phyloP scores from a whole-genome alignment of 2,888 invertebrate genomes.

The Choristoneura rosaceana region DNA sequence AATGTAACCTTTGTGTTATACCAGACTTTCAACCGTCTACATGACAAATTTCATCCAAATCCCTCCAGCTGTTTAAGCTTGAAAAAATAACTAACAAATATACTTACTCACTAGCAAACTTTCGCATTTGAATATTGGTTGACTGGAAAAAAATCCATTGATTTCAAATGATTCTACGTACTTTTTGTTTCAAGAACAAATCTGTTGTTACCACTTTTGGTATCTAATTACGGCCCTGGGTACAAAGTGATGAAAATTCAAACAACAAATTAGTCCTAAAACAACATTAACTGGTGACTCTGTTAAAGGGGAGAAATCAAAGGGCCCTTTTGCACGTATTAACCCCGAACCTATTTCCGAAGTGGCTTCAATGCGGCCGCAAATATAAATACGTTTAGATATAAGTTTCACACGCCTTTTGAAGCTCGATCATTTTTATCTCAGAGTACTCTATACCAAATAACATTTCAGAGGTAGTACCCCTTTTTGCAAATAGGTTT shows the following conservation, averaged over 20 bases:
- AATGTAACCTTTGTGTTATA: too few species aligned
- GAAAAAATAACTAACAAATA: too few species aligned
- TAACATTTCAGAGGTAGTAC: neutral
- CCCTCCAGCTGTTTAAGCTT: too few species aligned
- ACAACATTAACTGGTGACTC: constrained; percentile 71
- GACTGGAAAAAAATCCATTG: too few species aligned
- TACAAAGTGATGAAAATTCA: constrained; percentile 62
- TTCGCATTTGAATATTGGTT: too few species aligned
- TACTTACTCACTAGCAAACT: too few species aligned
- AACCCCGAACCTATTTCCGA: constrained; percentile 8
- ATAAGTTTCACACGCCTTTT: neutral
- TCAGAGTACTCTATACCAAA: neutral
- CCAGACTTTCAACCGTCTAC: too few species aligned
- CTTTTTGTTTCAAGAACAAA: neutral
- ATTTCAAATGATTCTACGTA: neutral
- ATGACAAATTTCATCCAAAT: too few species aligned
- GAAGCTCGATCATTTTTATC: neutral
- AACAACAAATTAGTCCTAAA: constrained; percentile 75
- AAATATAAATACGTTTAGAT: constrained; percentile 3
- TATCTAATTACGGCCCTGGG: neutral
- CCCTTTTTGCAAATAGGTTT: too few species aligned
- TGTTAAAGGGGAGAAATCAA: constrained; percentile 66
- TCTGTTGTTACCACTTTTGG: neutral
- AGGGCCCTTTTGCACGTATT: constrained; percentile 38
- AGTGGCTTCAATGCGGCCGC: constrained; percentile 12